Conservation (phyloP, 2,888 invertebrate species). For the Branchellion lobata region DNA sequence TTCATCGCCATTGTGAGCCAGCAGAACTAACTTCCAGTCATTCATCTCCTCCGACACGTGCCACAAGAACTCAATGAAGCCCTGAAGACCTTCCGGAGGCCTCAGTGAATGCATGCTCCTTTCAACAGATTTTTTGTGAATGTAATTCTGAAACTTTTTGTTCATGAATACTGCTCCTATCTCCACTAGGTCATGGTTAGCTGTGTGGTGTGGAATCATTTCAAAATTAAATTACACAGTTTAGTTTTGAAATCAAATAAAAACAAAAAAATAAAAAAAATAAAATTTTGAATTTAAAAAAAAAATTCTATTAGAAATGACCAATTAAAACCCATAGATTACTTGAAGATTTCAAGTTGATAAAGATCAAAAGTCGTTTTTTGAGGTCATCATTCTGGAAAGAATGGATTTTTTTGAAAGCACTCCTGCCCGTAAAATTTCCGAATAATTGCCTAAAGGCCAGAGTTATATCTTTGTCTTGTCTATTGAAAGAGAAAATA, state of each 20-base stretch:
- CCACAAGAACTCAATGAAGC: neutral
- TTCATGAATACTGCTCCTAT: conserved; percentile 1
- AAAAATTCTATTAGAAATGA: no score
- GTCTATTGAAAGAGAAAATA: neutral
- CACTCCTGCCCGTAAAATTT: neutral
- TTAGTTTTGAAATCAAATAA: no score
- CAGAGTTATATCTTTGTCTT: neutral
- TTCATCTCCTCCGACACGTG: neutral
- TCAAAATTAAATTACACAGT: no score
- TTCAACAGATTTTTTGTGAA: neutral
- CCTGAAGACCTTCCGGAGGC: neutral
- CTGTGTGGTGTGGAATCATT: neutral
- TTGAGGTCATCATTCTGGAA: conserved; percentile 2
- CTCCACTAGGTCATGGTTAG: neutral
- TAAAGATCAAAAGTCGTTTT: neutral
- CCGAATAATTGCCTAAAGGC: neutral
- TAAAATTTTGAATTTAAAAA: no score
- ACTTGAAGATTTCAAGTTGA: conserved; percentile 2
- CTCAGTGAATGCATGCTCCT: neutral
- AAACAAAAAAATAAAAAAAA: no score
- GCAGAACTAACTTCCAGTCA: neutral
- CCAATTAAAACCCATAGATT: no score
- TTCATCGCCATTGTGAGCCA: neutral
- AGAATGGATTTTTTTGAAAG: neutral
- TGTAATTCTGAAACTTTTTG: neutral